Conservation (phyloP, 2,797 vertebrate species). For the Acipenser ruthenus region DNA sequence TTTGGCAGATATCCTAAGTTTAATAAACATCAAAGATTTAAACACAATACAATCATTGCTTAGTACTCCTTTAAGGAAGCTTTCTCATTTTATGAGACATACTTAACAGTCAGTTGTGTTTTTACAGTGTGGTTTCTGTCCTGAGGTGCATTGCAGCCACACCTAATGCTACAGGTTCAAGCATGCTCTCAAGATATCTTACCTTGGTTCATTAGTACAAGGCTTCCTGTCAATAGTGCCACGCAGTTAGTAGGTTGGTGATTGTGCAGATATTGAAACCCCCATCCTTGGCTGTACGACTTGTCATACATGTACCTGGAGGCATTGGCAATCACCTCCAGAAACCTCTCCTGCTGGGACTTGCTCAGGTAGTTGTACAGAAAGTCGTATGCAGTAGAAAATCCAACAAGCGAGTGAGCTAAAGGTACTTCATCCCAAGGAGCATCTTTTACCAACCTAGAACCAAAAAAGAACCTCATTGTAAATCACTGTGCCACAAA, state of each 20-base stretch:
- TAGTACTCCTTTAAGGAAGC: too few relatives aligned
- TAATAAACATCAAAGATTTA: too few relatives aligned
- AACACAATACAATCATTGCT: too few relatives aligned
- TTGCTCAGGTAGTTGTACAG: slow-evolving; percentile 83
- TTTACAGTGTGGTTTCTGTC: too few relatives aligned
- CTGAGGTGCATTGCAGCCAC: too few relatives aligned
- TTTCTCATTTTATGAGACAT: too few relatives aligned
- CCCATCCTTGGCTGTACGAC: slow-evolving; percentile 88
- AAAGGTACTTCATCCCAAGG: slow-evolving; percentile 96
- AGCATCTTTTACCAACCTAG: slow-evolving; percentile 90
- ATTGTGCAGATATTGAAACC: slow-evolving; percentile 96
- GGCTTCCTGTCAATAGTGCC: slow-evolving; percentile 86
- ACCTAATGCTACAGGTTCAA: too few relatives aligned
- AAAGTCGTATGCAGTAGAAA: slow-evolving; percentile 95
- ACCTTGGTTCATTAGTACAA: slow-evolving; percentile 96
- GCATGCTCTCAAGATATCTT: slow-evolving; percentile 10
- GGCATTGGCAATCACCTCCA: slow-evolving; percentile 89
- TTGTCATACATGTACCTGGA: slow-evolving; percentile 90
- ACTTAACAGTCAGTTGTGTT: too few relatives aligned
- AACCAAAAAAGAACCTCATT: slow-evolving; percentile 27
- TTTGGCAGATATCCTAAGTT: too few relatives aligned
- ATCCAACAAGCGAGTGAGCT: slow-evolving; percentile 90
- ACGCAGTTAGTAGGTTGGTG: slow-evolving; percentile 98
- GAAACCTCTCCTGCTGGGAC: slow-evolving; percentile 82
- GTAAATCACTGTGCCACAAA: slow-evolving; percentile 27